Base-by-base conservation (phyloP, 2,888 invertebrate genomes). In the Gryllus longicercus region DNA sequence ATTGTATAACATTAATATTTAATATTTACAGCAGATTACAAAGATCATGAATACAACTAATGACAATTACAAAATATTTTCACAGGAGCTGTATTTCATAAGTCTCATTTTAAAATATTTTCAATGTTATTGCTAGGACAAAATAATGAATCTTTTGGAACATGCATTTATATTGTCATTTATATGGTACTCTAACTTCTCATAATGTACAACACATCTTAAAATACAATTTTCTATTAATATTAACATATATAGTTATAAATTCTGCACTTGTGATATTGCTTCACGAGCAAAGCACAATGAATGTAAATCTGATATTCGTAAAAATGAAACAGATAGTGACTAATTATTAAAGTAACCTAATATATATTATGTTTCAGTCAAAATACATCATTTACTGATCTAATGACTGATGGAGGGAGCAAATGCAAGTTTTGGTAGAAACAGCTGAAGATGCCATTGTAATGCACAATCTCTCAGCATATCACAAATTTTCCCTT, bases 381-480 rank as follows among this genome's bases (percentile, higher is more conserved):
- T 63, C 63, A 5, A 63, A 63, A 63, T 63, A 63, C 14, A 63
- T 63, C 63, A 63, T 63, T 63, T 63, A 63, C 12, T 63, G 63
- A 63, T 63, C n/a, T 63, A 63, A 63, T 63, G 63, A 63, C 63
- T 63, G 16, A 63, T 63, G 63, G 63, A 63, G n/a, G 63, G 38
- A 38, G 38, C 38, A 38, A 38, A 38, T 38, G 38, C 38, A 38
- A 38, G 38, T 38, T 38, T 38, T 38, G 38, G 38, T 38, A 38
- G 38, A 38, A 38, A 38, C 38, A 63, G 63, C 63, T 63, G n/a
- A n/a, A 18, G 14, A 63, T 63, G 63, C 14, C 63, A 63, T n/a
- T 18, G 63, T 18, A 63, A 18, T 63, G n/a, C 63, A 63, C 63
- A 14, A 18, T 18, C 16, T 18, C n/a, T 14, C n/a, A 63, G 14